A percentile compares a stretch with the other conserved stretches of the same genome.
Evolutionary conservation across 2,797 vertebrate species (phyloP).

Genomic region (Mionectes olivaceus): DNA sequence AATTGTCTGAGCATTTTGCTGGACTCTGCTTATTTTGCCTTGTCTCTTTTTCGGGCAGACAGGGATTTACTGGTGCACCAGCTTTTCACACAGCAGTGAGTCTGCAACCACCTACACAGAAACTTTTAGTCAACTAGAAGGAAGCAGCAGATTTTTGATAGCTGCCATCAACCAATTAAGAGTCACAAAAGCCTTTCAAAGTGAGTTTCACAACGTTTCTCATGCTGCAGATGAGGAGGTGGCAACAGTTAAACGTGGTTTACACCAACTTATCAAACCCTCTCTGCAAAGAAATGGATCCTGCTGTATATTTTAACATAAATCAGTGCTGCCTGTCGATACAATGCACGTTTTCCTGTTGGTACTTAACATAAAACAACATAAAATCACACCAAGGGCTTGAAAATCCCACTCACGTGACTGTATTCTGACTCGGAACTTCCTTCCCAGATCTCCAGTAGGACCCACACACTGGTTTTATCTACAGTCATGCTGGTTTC

Average conservation of each 20-base stretch:
- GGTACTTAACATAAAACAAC: neutral
- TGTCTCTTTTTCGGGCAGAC: neutral
- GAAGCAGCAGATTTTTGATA: neutral
- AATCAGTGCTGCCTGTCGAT: neutral
- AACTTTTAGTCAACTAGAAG: neutral
- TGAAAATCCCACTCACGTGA: neutral
- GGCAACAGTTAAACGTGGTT: neutral
- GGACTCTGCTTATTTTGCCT: neutral
- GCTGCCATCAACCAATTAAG: slow-evolving; percentile 19
- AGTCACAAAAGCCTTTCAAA: neutral
- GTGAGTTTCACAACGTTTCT: neutral
- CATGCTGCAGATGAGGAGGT: neutral
- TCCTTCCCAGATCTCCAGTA: neutral
- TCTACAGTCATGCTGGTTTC: neutral
- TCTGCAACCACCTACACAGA: neutral
- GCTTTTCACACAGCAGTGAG: neutral
- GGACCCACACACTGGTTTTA: neutral
- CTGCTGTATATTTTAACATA: neutral
- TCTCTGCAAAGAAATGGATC: neutral
- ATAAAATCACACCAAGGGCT: neutral
- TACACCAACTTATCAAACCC: neutral
- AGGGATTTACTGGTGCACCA: neutral
- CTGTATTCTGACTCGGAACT: neutral
- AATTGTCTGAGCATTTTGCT: neutral
- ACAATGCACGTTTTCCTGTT: neutral